Evolutionary conservation across 2,113 vertebrate species (phyloP).

Genomic region (Sapajus apella): DNA sequence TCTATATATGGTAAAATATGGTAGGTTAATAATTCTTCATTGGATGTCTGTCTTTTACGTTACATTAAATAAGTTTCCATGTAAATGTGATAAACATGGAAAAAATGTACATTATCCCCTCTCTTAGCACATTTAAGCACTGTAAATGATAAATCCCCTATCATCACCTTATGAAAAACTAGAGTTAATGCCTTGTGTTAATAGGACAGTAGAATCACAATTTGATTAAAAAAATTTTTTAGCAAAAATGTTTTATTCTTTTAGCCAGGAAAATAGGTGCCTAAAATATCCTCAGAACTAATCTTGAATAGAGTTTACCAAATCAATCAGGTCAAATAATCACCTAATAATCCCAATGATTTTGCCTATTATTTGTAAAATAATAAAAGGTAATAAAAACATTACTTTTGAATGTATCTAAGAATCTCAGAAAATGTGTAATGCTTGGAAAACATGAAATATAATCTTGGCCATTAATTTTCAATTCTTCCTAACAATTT

Average conservation of each 20-base stretch:
- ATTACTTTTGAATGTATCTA: neutral
- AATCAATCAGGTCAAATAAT: neutral
- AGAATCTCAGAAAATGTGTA: neutral
- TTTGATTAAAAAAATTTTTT: neutral
- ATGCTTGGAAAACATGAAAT: conserved; percentile 50
- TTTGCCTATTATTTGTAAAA: neutral
- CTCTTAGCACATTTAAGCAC: neutral
- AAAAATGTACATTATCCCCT: conserved; percentile 1
- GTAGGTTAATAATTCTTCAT: neutral
- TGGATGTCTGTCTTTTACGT: neutral
- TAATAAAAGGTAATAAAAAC: neutral
- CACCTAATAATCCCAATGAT: neutral
- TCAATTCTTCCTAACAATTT: conserved; percentile 61
- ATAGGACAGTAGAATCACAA: neutral
- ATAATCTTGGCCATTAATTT: neutral
- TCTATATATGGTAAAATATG: neutral
- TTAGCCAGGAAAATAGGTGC: neutral
- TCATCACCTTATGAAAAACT: neutral
- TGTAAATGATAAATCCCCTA: neutral
- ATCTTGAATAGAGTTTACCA: neutral
- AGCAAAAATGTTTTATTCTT: neutral
- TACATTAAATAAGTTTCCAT: neutral
- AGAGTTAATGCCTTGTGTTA: neutral
- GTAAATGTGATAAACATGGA: neutral
- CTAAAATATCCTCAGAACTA: conserved; percentile 27